Evolutionary conservation across 2,113 vertebrate species (phyloP).

Genomic region (Daphoenositta chrysoptera): DNA sequence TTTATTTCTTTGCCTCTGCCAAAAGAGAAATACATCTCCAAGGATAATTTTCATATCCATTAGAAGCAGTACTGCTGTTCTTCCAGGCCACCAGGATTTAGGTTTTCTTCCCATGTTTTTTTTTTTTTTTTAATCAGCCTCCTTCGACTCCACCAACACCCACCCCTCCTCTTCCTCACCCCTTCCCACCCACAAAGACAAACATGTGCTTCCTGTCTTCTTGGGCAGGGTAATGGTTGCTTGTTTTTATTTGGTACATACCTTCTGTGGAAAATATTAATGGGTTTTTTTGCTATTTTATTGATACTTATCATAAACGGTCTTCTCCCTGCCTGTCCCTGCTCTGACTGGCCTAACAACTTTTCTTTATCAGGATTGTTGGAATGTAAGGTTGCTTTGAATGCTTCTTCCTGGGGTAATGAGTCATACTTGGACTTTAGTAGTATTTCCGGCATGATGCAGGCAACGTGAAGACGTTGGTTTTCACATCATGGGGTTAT

Average conservation of each 20-base stretch:
- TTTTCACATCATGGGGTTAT: neutral
- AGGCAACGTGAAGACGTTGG: neutral
- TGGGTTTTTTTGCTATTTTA: neutral
- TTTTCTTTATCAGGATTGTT: neutral
- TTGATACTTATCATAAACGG: neutral
- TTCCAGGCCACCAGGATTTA: neutral
- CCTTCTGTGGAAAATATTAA: neutral
- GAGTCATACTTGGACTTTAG: neutral
- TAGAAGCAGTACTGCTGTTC: neutral
- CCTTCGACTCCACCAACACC: accelerated
- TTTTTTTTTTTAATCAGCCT: neutral
- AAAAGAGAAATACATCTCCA: neutral
- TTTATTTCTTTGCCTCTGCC: neutral
- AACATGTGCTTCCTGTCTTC: neutral
- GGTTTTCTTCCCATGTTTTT: neutral
- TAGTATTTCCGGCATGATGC: neutral
- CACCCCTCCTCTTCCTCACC: neutral
- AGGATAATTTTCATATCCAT: neutral
- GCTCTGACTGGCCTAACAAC: neutral
- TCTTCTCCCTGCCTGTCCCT: neutral
- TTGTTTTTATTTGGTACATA: neutral
- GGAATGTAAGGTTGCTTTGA: neutral
- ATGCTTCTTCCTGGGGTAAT: neutral
- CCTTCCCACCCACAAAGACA: neutral
- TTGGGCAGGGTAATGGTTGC: neutral